These are phyloP conservation scores for Rostratula benghalensis DNA, from an alignment of 2,113 vertebrate genomes.

Conservation along the genomic window DNA sequence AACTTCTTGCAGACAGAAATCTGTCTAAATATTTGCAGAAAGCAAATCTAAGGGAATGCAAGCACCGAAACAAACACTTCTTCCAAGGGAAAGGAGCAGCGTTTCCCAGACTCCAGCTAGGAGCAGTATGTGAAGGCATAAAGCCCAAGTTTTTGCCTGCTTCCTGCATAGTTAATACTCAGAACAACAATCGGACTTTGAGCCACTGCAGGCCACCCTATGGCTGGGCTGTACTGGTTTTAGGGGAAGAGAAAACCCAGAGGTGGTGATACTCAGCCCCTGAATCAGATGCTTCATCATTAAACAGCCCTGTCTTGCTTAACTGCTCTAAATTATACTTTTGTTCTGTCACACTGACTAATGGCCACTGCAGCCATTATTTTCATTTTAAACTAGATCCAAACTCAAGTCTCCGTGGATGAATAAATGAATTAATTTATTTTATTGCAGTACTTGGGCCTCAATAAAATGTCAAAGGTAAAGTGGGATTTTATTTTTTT, in stretches of 20 bases:
- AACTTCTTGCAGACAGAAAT: background rate
- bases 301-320: background rate
- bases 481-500: background rate
- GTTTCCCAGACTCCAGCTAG: background rate
- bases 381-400: conserved; percentile 43
- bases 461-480: conserved; percentile 27
- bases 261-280: background rate
- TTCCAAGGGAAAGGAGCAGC: background rate
- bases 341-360: conserved; percentile 1
- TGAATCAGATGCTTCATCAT: background rate
- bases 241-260: background rate
- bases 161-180: background rate
- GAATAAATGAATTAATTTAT: conserved; percentile 34
- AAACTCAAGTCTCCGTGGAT: background rate
- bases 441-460: conserved; percentile 9
- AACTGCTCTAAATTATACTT: conserved; percentile 10
- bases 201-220: background rate
- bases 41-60: background rate
- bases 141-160: background rate
- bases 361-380: background rate
- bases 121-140: background rate
- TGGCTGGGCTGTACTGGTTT: background rate
- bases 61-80: accelerated
- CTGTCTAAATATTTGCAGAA: background rate
- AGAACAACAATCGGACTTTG: background rate